These are phyloP conservation scores for Oscheius sp. DNA, from an alignment of 2,888 invertebrate species.

Conservation along the genomic window DNA sequence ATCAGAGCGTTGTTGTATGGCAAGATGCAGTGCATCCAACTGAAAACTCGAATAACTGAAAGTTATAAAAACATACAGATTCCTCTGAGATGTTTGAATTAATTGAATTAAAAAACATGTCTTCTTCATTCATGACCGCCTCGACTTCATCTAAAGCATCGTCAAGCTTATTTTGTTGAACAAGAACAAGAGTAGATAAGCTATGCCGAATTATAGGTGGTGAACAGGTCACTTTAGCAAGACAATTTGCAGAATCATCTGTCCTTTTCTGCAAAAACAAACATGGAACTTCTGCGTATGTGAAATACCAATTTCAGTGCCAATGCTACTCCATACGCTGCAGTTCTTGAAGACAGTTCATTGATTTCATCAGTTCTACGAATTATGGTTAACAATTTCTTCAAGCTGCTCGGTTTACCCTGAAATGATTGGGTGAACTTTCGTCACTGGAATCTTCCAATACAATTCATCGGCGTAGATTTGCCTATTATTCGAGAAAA, in stretches of 20 bases:
- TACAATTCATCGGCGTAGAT: background rate
- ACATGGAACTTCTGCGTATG: background rate
- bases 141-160: slow-evolving; percentile 50
- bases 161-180: slow-evolving; percentile 42
- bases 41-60: background rate
- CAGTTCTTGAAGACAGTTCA: slow-evolving; percentile 47
- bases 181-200: slow-evolving; percentile 35
- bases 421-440: slow-evolving; percentile 17
- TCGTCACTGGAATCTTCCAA: background rate
- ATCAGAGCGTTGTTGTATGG: slow-evolving; percentile 3
- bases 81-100: slow-evolving; percentile 49
- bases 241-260: slow-evolving; percentile 42
- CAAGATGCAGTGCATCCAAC: slow-evolving; percentile 10
- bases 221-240: slow-evolving; percentile 31
- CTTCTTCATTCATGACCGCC: slow-evolving; percentile 42
- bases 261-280: slow-evolving; percentile 37
- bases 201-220: slow-evolving; percentile 44
- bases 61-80: slow-evolving; percentile 38
- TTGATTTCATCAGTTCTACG: slow-evolving; percentile 30
- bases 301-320: slow-evolving; percentile 43
- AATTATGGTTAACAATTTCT: slow-evolving; percentile 41
- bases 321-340: slow-evolving; percentile 44
- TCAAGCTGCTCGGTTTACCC: slow-evolving; percentile 39
- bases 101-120: slow-evolving; percentile 37
- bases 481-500: no score